Conservation (phyloP, 37 sponge, comb jelly and placozoan species). For the Cliona cf. orientalis region DNA sequence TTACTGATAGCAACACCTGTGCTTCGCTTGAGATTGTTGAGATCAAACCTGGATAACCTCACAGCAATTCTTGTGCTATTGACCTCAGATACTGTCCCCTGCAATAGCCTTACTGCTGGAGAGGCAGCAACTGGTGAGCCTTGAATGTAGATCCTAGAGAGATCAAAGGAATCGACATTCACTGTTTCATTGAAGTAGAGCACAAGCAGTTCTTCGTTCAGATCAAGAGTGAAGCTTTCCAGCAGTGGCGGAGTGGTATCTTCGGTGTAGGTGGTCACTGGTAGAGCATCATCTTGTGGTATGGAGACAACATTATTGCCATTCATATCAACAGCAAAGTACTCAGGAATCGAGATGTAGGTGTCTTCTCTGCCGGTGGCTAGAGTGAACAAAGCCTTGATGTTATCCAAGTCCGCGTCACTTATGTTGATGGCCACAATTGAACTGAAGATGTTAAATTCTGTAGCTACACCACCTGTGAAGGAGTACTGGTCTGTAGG, state of each 20-base stretch:
- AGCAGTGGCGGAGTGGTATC: slow-evolving; percentile 64
- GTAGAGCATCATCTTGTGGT: slow-evolving; percentile 28
- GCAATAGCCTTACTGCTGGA: slow-evolving; percentile 32
- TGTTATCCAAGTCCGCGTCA: slow-evolving; percentile 58
- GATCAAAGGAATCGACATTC: slow-evolving; percentile 62
- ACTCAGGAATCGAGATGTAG: slow-evolving; percentile 43
- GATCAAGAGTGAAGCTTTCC: slow-evolving; percentile 40
- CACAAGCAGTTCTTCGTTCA: slow-evolving; percentile 48
- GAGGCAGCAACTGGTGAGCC: neutral
- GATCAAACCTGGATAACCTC: slow-evolving; percentile 46
- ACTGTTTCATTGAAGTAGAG: slow-evolving; percentile 78
- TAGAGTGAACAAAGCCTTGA: slow-evolving; percentile 61
- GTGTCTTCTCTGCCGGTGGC: slow-evolving; percentile 67
- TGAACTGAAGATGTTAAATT: slow-evolving; percentile 34
- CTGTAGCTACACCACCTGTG: slow-evolving; percentile 54
- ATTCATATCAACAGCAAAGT: slow-evolving; percentile 61
- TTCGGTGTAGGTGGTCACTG: slow-evolving; percentile 41
- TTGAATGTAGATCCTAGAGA: slow-evolving; percentile 68
- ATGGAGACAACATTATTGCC: slow-evolving; percentile 64
- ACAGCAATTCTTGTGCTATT: slow-evolving; percentile 67
- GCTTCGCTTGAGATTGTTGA: slow-evolving; percentile 76
- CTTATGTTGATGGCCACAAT: slow-evolving; percentile 34
- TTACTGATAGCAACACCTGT: slow-evolving; percentile 41
- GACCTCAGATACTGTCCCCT: slow-evolving; percentile 10
- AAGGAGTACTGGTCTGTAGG: slow-evolving; percentile 37